A percentile compares a stretch with the other conserved stretches of the same genome.
Evolutionary conservation across 2,797 vertebrate species (phyloP).

Genomic region (Lutjanus argentimaculatus): DNA sequence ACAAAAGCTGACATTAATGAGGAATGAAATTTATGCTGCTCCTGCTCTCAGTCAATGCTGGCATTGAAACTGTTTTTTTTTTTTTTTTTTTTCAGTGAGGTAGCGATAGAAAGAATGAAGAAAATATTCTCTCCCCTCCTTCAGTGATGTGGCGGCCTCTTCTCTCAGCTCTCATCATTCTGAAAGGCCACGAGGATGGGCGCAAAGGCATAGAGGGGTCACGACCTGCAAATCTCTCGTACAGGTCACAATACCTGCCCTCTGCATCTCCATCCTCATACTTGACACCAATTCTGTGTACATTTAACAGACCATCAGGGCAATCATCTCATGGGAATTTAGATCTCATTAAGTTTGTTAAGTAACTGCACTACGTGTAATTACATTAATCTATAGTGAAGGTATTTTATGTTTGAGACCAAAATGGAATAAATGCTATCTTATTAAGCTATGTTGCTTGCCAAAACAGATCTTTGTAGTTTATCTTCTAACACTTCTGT

Average conservation of each 20-base stretch:
- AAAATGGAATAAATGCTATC: not conserved
- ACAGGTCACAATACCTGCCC: constrained; percentile 10
- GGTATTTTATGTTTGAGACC: not conserved
- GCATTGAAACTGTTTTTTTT: constrained; percentile 1
- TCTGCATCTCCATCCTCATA: constrained; percentile 37
- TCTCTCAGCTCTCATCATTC: constrained; percentile 33
- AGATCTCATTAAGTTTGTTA: constrained; percentile 42
- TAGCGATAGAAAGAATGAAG: constrained; percentile 26
- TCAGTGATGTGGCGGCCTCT: constrained; percentile 55
- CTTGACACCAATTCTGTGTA: constrained; percentile 4
- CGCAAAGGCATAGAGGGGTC: constrained; percentile 12
- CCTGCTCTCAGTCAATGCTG: constrained; percentile 51
- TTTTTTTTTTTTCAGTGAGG: constrained; percentile 16
- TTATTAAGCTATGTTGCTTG: not conserved
- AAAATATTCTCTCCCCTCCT: constrained; percentile 16
- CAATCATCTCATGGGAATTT: constrained; percentile 29
- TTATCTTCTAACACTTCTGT: not conserved
- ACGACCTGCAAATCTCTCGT: not conserved
- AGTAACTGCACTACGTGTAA: not conserved
- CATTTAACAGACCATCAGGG: constrained; percentile 24
- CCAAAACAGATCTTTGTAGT: not conserved
- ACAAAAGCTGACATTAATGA: constrained; percentile 44
- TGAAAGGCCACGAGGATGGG: constrained; percentile 15
- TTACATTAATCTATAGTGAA: not conserved
- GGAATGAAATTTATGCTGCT: constrained; percentile 51